A percentile compares a stretch with the other conserved stretches of the same genome.
Conservation (phyloP, 2,888 invertebrate species). For the Gibbula magus region DNA sequence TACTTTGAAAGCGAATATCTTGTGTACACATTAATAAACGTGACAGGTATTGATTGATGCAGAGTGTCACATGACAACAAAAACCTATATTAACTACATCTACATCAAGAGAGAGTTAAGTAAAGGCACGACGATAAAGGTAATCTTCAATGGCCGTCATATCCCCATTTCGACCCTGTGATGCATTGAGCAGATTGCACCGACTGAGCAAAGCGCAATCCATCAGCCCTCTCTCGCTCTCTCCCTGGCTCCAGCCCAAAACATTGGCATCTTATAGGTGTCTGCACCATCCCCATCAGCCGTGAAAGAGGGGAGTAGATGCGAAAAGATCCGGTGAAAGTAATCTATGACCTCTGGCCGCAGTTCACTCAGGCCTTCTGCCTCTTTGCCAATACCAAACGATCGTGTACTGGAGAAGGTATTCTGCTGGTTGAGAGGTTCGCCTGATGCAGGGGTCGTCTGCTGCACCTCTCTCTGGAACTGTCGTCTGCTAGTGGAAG, state of each 20-base stretch:
- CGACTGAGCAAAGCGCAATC: neutral
- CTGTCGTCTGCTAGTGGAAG: conserved; percentile 5
- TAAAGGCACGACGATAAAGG: too few relatives aligned
- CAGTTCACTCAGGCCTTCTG: neutral
- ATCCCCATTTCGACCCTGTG: neutral
- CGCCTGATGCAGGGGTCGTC: conserved; percentile 2
- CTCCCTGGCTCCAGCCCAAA: neutral
- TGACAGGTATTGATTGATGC: too few relatives aligned
- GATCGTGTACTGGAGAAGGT: too few relatives aligned
- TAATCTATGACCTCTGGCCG: neutral
- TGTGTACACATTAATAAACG: too few relatives aligned
- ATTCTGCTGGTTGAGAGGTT: neutral
- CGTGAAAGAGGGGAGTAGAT: neutral
- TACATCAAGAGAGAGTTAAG: too few relatives aligned
- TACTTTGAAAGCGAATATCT: too few relatives aligned
- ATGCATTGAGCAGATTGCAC: neutral
- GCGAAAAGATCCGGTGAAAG: conserved; percentile 3
- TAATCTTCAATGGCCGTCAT: too few relatives aligned
- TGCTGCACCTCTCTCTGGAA: conserved; percentile 8
- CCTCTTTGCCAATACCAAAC: too few relatives aligned
- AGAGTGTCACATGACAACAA: too few relatives aligned
- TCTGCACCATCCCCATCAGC: neutral
- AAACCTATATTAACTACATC: neutral
- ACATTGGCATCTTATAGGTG: neutral
- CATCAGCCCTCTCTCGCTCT: neutral